Percentiles rank a stretch among this genome's conserved stretches.
Conservation (phyloP, 2,888 invertebrate species). For the Pyrochroa serraticornis region DNA sequence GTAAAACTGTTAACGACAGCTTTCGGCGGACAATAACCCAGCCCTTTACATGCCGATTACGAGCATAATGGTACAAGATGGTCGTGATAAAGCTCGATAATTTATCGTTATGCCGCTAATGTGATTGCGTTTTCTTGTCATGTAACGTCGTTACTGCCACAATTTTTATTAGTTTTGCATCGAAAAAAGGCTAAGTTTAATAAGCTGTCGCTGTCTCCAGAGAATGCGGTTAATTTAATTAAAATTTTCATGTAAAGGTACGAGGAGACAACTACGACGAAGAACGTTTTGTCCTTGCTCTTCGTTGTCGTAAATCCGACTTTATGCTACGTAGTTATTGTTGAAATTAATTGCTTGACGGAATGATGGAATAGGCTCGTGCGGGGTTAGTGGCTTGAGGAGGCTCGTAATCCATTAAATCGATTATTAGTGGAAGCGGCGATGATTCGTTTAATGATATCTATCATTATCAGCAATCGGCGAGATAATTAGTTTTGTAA, state of each 20-base stretch:
- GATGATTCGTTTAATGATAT: constrained; percentile 6
- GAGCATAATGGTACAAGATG: constrained; percentile 8
- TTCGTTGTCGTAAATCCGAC: too few relatives aligned
- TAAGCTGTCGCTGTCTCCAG: not conserved
- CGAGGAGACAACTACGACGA: too few relatives aligned
- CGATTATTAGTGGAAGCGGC: constrained; percentile 4
- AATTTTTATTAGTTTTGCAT: constrained; percentile 6
- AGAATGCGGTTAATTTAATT: too few relatives aligned
- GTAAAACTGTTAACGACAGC: constrained; percentile 6
- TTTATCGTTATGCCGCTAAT: constrained; percentile 13
- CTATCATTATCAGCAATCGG: constrained; percentile 4
- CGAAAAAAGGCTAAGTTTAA: not conserved
- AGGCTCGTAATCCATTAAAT: not conserved
- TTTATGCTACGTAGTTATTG: too few relatives aligned
- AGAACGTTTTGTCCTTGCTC: too few relatives aligned
- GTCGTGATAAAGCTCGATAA: constrained; percentile 15
- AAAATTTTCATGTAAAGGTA: too few relatives aligned
- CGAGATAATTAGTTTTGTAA: constrained; percentile 1
- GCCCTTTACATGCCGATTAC: constrained; percentile 16
- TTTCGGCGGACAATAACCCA: constrained; percentile 4
- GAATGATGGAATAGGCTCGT: too few relatives aligned
- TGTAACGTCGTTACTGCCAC: not conserved
- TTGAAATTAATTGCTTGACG: too few relatives aligned
- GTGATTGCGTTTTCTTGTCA: constrained; percentile 10
- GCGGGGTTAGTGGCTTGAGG: too few relatives aligned